phyloP scores from a whole-genome alignment of 2,888 invertebrate species.

The Aspidiotus destructor region DNA sequence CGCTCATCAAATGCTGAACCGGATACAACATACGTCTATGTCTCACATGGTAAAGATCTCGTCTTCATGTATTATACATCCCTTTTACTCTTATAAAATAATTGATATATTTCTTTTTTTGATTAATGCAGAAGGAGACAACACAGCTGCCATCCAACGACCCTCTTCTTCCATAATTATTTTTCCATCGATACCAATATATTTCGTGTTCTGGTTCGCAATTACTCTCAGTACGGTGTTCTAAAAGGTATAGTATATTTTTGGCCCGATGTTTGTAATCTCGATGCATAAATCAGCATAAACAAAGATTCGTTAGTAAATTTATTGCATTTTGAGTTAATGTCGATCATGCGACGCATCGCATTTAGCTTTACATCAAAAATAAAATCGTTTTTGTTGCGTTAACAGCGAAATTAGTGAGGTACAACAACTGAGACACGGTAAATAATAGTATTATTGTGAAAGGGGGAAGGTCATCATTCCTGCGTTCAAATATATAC shows the following conservation, averaged over 20 bases:
- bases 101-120: conserved; percentile 9
- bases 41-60: conserved; percentile 63
- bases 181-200: conserved; percentile 8
- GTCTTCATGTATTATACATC: neutral
- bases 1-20: conserved; percentile 81
- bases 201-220: conserved; percentile 8
- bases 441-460: too few relatives aligned
- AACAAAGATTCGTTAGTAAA: too few relatives aligned
- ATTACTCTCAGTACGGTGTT: conserved; percentile 7
- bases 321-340: too few relatives aligned
- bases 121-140: conserved; percentile 36
- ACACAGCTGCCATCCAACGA: conserved; percentile 37
- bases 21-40: conserved; percentile 80
- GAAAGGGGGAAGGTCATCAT: too few relatives aligned
- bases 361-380: too few relatives aligned
- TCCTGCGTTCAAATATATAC: too few relatives aligned
- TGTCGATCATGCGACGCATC: too few relatives aligned
- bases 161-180: conserved; percentile 34
- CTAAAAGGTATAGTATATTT: conserved; percentile 6
- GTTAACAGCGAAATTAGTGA: too few relatives aligned
- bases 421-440: too few relatives aligned
- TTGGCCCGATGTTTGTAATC: neutral
- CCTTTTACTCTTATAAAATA: neutral
- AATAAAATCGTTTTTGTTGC: too few relatives aligned
- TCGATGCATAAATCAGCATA: neutral